A percentile compares a stretch with the other conserved stretches of the same genome.
Conservation (phyloP, 2,888 invertebrate genomes). For the Gerosis bhagava region DNA sequence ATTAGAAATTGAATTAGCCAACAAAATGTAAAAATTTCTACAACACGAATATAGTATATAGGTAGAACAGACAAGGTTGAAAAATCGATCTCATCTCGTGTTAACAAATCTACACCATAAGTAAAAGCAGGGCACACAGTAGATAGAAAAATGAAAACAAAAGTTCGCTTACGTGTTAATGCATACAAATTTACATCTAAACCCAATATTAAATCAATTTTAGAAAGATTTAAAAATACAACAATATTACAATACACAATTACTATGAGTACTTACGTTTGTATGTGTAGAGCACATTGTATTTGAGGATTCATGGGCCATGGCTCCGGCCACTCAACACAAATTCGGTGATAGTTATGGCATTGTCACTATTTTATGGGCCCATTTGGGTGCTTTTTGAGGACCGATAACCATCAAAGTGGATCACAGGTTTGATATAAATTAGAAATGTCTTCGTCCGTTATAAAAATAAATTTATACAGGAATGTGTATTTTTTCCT, state of each 20-base stretch:
- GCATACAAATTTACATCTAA: conserved; percentile 4
- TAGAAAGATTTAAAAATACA: conserved; percentile 1
- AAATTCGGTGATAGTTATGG: conserved; percentile 21
- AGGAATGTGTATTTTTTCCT: too few relatives aligned
- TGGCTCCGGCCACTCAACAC: conserved; percentile 19
- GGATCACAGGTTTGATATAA: too few relatives aligned
- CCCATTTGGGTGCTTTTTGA: conserved; percentile 16
- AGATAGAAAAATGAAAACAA: conserved; percentile 4
- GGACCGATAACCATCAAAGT: conserved; percentile 14
- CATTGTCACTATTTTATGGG: conserved; percentile 21
- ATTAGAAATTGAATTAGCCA: conserved; percentile 46
- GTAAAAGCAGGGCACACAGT: conserved; percentile 2
- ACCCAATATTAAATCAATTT: conserved; percentile 10
- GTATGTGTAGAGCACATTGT: conserved; percentile 20
- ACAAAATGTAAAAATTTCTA: conserved; percentile 50
- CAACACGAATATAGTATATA: conserved; percentile 39
- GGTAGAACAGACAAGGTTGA: conserved; percentile 12
- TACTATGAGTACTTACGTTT: conserved; percentile 28
- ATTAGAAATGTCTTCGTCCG: too few relatives aligned
- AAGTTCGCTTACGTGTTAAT: not conserved
- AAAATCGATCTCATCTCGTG: conserved; percentile 1
- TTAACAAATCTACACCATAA: conserved; percentile 6
- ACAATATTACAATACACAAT: conserved; percentile 38
- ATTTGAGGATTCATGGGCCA: conserved; percentile 22
- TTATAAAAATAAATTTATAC: too few relatives aligned